Percentiles rank a stretch among this genome's conserved stretches.
These are phyloP conservation scores for Laticauda laticaudata DNA, from an alignment of 2,113 vertebrate species.

Conservation along the genomic window DNA sequence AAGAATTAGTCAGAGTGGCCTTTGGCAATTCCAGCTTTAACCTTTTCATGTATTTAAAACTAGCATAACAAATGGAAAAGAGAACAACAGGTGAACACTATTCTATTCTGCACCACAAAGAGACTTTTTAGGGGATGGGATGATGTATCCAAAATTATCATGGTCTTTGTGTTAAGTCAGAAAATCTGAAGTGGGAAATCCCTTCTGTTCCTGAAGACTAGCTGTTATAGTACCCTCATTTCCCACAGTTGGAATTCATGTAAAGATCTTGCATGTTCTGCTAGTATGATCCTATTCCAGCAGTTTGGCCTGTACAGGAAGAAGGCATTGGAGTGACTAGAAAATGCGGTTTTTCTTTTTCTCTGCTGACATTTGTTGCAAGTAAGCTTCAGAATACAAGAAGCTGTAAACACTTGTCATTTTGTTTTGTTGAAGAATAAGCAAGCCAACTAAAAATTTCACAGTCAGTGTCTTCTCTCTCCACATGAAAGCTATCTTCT, in stretches of 20 bases:
- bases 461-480: slow-evolving; percentile 48
- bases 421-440: slow-evolving; percentile 28
- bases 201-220: background rate
- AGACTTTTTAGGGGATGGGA: background rate
- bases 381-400: background rate
- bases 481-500: slow-evolving; percentile 15
- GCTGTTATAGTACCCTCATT: background rate
- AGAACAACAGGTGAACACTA: background rate
- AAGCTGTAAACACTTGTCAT: background rate
- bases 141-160: background rate
- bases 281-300: background rate
- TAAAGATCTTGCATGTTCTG: background rate
- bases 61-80: background rate
- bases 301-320: background rate
- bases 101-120: background rate
- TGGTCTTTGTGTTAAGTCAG: background rate
- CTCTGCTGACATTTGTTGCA: background rate
- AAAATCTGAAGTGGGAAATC: background rate
- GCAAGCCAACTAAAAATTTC: slow-evolving; percentile 29
- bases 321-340: background rate
- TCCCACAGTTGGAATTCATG: background rate
- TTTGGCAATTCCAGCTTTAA: background rate
- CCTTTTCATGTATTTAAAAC: background rate
- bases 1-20: background rate
- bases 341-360: background rate